Conservation (phyloP, 2,888 invertebrate species). For the Iphiclides podalirius region DNA sequence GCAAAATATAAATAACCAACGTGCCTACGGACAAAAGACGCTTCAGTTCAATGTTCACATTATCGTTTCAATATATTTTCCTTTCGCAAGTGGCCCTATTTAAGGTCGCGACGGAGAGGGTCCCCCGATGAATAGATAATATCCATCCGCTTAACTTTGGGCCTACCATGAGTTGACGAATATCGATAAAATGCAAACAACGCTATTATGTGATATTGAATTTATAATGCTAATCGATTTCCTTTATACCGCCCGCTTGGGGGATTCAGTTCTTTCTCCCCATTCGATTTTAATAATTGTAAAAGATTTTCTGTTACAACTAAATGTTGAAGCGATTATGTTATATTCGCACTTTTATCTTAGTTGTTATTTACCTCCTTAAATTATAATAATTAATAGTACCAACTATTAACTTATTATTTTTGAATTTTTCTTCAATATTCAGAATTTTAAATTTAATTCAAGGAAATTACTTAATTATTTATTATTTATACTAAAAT, state of each 20-base stretch:
- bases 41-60: constrained; percentile 63
- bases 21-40: constrained; percentile 61
- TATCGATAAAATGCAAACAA: constrained; percentile 48
- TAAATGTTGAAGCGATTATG: not conserved
- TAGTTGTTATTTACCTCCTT: no score
- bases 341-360: no score
- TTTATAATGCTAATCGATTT: constrained; percentile 26
- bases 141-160: constrained; percentile 64
- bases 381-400: no score
- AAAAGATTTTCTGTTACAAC: not conserved
- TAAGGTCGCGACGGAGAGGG: constrained; percentile 54
- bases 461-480: no score
- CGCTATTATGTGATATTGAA: constrained; percentile 35
- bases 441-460: no score
- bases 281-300: constrained; percentile 9
- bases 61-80: constrained; percentile 77
- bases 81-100: constrained; percentile 70
- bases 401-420: no score
- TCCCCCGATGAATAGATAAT: constrained; percentile 72
- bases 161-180: constrained; percentile 67
- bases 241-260: constrained; percentile 10
- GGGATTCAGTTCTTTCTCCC: not conserved
- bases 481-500: not conserved
- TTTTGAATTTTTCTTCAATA: no score
- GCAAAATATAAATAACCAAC: constrained; percentile 62